Evolutionary conservation across 1,140 invertebrate species (phyloP).

Genomic region (Leptinotarsa defecta): DNA sequence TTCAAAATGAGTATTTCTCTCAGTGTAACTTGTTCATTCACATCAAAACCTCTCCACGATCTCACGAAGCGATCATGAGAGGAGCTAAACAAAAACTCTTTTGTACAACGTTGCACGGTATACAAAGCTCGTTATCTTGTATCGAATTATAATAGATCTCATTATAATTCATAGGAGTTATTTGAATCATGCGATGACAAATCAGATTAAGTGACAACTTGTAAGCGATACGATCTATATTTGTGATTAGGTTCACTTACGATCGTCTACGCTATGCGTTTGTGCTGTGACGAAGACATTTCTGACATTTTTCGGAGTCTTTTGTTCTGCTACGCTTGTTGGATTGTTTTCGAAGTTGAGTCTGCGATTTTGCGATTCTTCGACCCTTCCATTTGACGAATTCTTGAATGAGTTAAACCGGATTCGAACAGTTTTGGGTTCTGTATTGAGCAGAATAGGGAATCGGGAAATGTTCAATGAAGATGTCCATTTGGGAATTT

Average conservation of each 20-base stretch:
- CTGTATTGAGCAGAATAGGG: background rate
- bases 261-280: background rate
- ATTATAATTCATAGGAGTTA: constrained; percentile 23
- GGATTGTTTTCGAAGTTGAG: background rate
- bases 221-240: constrained; percentile 20
- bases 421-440: background rate
- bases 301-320: background rate
- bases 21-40: background rate
- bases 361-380: background rate
- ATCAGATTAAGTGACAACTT: constrained; percentile 23
- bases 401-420: background rate
- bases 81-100: background rate
- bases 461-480: background rate
- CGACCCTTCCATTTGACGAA: background rate
- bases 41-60: background rate
- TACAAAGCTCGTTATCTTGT: constrained; percentile 16
- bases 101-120: constrained; percentile 5
- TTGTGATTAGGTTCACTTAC: constrained; percentile 18
- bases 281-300: background rate
- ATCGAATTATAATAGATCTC: constrained; percentile 16
- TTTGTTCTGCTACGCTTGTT: background rate
- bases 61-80: background rate
- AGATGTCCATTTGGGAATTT: too few species aligned
- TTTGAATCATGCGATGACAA: constrained; percentile 24
- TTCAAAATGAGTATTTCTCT: background rate